A percentile compares a stretch with the other conserved stretches of the same genome.
phyloP scores from a whole-genome alignment of 2,888 invertebrate species.

The Ectropis crepuscularia region DNA sequence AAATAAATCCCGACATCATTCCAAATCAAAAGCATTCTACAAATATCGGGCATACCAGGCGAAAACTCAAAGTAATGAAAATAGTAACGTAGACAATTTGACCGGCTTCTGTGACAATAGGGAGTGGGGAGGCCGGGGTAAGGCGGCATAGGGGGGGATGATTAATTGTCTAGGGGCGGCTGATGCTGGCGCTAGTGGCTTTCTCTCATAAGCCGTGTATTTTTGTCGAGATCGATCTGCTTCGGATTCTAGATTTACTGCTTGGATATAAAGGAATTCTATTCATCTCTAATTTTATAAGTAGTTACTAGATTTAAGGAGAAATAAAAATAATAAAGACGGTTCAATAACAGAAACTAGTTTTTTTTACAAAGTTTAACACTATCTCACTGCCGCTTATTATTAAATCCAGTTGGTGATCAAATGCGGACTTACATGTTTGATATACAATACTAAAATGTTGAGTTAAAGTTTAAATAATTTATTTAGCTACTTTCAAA shows the following conservation, averaged over 20 bases:
- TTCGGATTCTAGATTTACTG: constrained; percentile 29
- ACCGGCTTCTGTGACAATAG: constrained; percentile 53
- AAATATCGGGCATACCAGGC: constrained; percentile 42
- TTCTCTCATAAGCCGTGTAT: constrained; percentile 47
- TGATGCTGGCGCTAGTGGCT: constrained; percentile 45
- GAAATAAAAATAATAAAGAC: too few relatives aligned
- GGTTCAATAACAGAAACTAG: too few relatives aligned
- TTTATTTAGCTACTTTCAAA: too few relatives aligned
- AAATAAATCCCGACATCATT: constrained; percentile 18
- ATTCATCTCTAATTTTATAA: background rate
- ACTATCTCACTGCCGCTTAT: too few relatives aligned
- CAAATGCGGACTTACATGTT: too few relatives aligned
- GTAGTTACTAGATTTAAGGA: too few relatives aligned
- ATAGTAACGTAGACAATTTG: constrained; percentile 49
- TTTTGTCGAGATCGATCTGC: constrained; percentile 41
- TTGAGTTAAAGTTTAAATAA: too few relatives aligned
- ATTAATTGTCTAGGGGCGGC: constrained; percentile 63
- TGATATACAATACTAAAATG: too few relatives aligned
- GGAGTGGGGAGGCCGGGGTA: constrained; percentile 35
- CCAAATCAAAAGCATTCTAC: constrained; percentile 37
- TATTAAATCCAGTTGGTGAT: too few relatives aligned
- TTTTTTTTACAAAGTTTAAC: too few relatives aligned
- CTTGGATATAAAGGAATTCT: constrained; percentile 12
- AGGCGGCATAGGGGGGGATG: constrained; percentile 53
- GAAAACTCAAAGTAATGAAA: constrained; percentile 47